A percentile compares a stretch with the other conserved stretches of the same genome.
Conservation (phyloP, 2,797 vertebrate genomes). For the Mareca penelope region DNA sequence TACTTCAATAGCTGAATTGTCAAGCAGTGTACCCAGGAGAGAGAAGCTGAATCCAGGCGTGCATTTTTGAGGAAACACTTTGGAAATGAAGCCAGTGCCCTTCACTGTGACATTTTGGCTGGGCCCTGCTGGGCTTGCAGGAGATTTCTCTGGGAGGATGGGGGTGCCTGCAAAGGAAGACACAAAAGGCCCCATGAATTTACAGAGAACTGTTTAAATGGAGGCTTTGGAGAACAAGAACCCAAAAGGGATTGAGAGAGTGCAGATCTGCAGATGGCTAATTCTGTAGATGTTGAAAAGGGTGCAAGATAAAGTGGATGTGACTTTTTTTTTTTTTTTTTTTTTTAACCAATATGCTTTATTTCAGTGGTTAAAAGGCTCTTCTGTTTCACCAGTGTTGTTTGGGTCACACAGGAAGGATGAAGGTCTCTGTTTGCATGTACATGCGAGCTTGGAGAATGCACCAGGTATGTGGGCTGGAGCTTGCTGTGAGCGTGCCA, state of each 20-base stretch:
- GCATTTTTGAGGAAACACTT: conserved; percentile 38
- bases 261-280: background rate
- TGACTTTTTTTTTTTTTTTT: background rate
- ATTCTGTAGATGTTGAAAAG: background rate
- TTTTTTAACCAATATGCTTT: background rate
- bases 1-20: conserved; percentile 52
- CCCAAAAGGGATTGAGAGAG: background rate
- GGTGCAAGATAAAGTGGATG: background rate
- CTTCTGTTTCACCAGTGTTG: background rate
- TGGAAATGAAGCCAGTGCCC: background rate
- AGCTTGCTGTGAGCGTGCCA: background rate
- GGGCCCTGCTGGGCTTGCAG: background rate
- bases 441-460: background rate
- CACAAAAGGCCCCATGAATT: background rate
- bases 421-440: background rate
- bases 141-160: background rate
- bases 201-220: background rate
- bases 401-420: background rate
- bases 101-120: conserved; percentile 19
- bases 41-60: conserved; percentile 30
- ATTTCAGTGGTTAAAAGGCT: background rate
- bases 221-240: background rate
- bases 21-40: conserved; percentile 1
- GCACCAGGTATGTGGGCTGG: fast-evolving
- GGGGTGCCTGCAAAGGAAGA: background rate